A percentile compares a stretch with the other conserved stretches of the same genome.
Evolutionary conservation across 2,888 invertebrate genomes (phyloP).

Genomic region (Ichneumoninae sp.): DNA sequence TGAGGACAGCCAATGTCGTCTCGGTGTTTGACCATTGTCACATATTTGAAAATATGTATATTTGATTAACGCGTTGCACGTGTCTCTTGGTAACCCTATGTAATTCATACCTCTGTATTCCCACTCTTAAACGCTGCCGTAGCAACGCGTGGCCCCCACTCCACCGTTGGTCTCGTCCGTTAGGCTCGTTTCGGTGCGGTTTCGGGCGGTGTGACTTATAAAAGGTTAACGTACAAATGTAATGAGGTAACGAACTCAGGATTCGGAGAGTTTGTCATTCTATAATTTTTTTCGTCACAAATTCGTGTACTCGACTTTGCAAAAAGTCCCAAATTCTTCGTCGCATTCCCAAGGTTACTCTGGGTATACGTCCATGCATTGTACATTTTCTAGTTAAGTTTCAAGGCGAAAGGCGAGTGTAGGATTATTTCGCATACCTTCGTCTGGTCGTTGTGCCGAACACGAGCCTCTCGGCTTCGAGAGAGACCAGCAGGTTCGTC

Average conservation of each 20-base stretch:
- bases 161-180: no score
- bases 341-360: background rate
- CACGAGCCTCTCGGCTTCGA: background rate
- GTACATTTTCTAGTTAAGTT: constrained; percentile 49
- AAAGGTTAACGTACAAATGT: background rate
- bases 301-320: background rate
- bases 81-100: no score
- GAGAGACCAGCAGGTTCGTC: background rate
- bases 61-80: no score
- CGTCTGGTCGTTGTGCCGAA: constrained; percentile 8
- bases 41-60: background rate
- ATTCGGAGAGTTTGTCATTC: no score
- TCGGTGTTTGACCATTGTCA: background rate
- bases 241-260: background rate
- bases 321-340: background rate
- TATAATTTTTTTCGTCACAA: no score
- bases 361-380: constrained; percentile 26
- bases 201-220: no score
- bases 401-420: constrained; percentile 50
- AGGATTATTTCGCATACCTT: constrained; percentile 35
- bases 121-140: no score
- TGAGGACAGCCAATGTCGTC: background rate
- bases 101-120: no score
- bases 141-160: no score
- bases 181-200: no score